These are phyloP conservation scores for Microtus montanus DNA, from an alignment of 2,113 vertebrate genomes.

Conservation along the genomic window DNA sequence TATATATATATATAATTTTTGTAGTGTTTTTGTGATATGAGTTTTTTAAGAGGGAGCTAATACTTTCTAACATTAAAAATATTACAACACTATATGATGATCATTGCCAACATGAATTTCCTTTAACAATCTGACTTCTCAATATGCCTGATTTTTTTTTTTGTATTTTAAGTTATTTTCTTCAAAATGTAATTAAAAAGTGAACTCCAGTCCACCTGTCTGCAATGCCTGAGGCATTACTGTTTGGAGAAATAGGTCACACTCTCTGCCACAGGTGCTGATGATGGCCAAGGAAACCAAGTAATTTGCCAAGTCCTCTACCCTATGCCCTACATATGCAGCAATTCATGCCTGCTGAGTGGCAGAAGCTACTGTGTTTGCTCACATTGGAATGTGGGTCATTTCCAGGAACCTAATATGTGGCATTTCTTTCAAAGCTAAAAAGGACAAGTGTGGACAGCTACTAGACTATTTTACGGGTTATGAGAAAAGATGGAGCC, in stretches of 20 bases:
- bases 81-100: background rate
- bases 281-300: slow-evolving; percentile 85
- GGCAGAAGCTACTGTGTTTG: slow-evolving; percentile 89
- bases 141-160: background rate
- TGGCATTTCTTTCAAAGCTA: slow-evolving; percentile 73
- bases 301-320: slow-evolving; percentile 88
- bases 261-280: slow-evolving; percentile 87
- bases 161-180: slow-evolving; percentile 53
- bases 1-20: background rate
- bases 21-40: background rate
- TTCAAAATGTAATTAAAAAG: slow-evolving; percentile 91
- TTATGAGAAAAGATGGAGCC: background rate
- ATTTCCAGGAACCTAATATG: slow-evolving; percentile 85
- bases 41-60: background rate
- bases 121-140: background rate
- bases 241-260: slow-evolving; percentile 87
- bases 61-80: background rate
- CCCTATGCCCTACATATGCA: slow-evolving; percentile 89
- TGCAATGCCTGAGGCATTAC: slow-evolving; percentile 83
- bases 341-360: slow-evolving; percentile 86
- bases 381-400: slow-evolving; percentile 89
- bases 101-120: background rate
- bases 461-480: slow-evolving; percentile 53
- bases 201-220: slow-evolving; percentile 88
- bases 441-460: slow-evolving; percentile 80